These are phyloP conservation scores for Xanthorhoe designata DNA, from an alignment of 2,888 invertebrate species.

Conservation along the genomic window DNA sequence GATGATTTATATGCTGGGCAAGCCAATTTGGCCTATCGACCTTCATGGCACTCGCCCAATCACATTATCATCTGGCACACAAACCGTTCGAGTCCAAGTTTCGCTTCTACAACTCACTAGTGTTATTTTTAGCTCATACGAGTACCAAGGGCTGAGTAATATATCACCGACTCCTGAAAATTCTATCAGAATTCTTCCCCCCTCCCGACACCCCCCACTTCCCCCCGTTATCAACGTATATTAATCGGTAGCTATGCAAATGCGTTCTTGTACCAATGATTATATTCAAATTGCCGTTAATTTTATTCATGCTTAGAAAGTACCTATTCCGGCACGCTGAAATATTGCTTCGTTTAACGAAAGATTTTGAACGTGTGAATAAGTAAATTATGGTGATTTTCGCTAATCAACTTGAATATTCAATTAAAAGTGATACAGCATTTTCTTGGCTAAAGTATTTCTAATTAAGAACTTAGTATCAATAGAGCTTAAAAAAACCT, in stretches of 20 bases:
- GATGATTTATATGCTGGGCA: too few species aligned
- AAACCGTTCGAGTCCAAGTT: not conserved
- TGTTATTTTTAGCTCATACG: constrained; percentile 13
- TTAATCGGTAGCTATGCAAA: constrained; percentile 75
- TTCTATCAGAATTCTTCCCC: constrained; percentile 45
- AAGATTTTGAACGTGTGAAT: constrained; percentile 17
- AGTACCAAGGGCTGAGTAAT: constrained; percentile 42
- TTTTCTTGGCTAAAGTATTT: too few species aligned
- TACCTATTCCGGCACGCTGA: constrained; percentile 34
- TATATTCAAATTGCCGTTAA: constrained; percentile 75
- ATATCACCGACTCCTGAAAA: constrained; percentile 47
- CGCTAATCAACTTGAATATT: not conserved
- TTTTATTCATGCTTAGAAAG: constrained; percentile 60
- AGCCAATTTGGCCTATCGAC: too few species aligned
- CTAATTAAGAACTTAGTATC: too few species aligned
- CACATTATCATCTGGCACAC: not conserved
- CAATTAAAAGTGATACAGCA: too few species aligned
- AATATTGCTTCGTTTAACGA: constrained; percentile 27
- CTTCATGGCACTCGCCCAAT: too few species aligned
- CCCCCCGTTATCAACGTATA: constrained; percentile 65
- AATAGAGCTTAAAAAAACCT: too few species aligned
- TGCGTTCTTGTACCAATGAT: constrained; percentile 65
- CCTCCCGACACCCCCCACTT: constrained; percentile 16
- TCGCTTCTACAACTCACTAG: constrained; percentile 7
- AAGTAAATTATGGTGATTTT: constrained; percentile 5